Base-by-base conservation (phyloP, 2,113 vertebrate genomes). In the Acrocephalus arundinaceus region DNA sequence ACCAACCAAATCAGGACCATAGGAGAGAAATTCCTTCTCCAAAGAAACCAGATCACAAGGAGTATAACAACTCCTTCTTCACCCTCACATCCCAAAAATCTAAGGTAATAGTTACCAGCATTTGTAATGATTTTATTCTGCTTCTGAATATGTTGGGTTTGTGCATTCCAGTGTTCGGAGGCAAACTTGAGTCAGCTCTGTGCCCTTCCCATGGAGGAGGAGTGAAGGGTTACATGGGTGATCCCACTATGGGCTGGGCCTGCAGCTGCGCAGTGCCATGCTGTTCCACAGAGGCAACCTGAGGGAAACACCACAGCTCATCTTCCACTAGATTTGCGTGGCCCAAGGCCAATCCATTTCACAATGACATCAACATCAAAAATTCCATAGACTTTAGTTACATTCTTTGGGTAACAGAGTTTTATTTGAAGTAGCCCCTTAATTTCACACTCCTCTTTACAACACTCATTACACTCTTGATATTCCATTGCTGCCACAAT, bases 121-220 rank as follows among this genome's bases (percentile, higher is more conserved):
- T 46, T 80, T 71, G 15, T 57, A 59, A 39, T 0, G 0, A 28
- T 73, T 80, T 67, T 57, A 17, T 70, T 73, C 46, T 61, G 15
- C 45, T 95, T 66, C 52, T 19, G 39, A 55, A 23, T 48, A 20
- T 28, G 7, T 41, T 63, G 12, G 4, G 0, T 57, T 84, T 74
- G 11, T 57, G 55, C 31, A 27, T n/a, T 81, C 46, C n/a, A 21
- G 18, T 28, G 63, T 49, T 0, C 3, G 2, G 28, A 75, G 59
- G 14, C 39, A 72, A 83, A 22, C 11, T 10, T 30, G 6, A 41
- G 35, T 31, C 3, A 0, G 3, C 7, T 23, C 51, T 39, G 30
- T 1, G 1, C 14, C 30, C n/a, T 85, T 84, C 25, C n/a, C 13
- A 3, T 0, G 1, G 27, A n/a, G 65, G 9, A 73, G 49, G 13